Evolutionary conservation across 37 sponge, comb jelly and placozoan genomes (phyloP), one percentile per base, ranked within the genome.

Genomic region (Halisarca cf. caerulea): DNA sequence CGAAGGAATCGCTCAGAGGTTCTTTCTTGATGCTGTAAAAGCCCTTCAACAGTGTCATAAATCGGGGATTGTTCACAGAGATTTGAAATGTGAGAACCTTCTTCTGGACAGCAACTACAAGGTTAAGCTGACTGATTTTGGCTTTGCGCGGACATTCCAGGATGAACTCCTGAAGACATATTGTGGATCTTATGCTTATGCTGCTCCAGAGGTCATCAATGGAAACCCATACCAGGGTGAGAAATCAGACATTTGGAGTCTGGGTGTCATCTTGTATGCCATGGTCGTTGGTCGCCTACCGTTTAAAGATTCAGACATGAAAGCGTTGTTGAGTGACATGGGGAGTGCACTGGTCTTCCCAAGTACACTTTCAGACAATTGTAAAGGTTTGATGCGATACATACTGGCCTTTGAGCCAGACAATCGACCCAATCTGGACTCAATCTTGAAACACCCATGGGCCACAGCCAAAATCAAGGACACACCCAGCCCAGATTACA

Each of bases 141-240:
- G 97, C 0, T 96, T 96, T 80, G 97, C 98, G 23, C 72, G 83
- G 24, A 82, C 61, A 20, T 54, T 83, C 38, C 15, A 9, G 34
- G 73, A 39, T 27, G 25, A 79, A 35, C 62, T 21, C 3, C 60
- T 90, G 70, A 83, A 90, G 66, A 97, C 97, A 0, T 95, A 90
- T 61, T 97, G 98, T 83, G 98, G 98, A 18, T 97, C 98, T 4
- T 89, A 84, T 51, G 98, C 98, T 15, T 97, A 97, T 86, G 98
- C 98, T 36, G 93, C 95, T 20, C 98, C 98, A 0, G 94, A 97
- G 57, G 89, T 97, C 7, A 93, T 97, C 21, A 66, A 88, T 11
- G 98, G 98, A 25, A 57, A 94, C 57, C 95, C 95, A 11, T 97
- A 97, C 81, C 71, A 85, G 54, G 98, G 94, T 17, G 69, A 73